Base-by-base conservation (phyloP, 35 echinoderm and acorn worm genomes). In the Ophiothrix spiculata region DNA sequence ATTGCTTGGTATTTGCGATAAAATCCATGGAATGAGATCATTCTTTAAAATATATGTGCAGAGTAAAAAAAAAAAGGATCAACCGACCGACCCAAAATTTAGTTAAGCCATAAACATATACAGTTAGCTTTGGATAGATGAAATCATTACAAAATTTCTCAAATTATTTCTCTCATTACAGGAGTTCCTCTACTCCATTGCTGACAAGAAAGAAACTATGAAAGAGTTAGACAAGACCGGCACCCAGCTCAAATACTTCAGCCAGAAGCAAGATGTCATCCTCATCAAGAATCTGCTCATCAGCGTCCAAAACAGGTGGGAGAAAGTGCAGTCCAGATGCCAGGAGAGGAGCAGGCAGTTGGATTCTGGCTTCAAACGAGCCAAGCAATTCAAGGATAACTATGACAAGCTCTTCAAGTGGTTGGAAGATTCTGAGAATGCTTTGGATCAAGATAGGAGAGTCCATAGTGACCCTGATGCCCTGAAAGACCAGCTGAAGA, bases 231-330 rank as follows among this genome's bases (percentile, higher is more conserved):
- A 99, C 87, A 75, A 83, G 33, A 87, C 89, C 29, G 96, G 96
- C 0, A 99, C 92, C 21, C 96, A 99, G 90, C 86, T 99, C 39
- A 99, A 99, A 77, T 99, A 99, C 86, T 99, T 99, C 86, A 99
- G 96, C 75, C 96, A 99, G 86, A 99, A 94, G 54, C 89, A 99
- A 80, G 92, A 94, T 37, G 92, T 99, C 2, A 99, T 89, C 23
- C 82, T 94, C 17, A 98, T 98, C 81, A 94, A 99, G 83, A 94
- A 99, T 49, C 86, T 94, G 25, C 83, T 99, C 37, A 87, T 99
- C 86, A 99, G 92, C 60, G 90, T 99, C 0, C 92, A 94, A 78
- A 93, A 99, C 86, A 69, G 96, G 38, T 99, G 92, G 86, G 92
- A 99, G 33, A 88, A 90, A 45, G 96, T 99, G 17, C 92, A 90